Evolutionary conservation across 2,113 vertebrate genomes (phyloP).

Genomic region (Platichthys stellatus): DNA sequence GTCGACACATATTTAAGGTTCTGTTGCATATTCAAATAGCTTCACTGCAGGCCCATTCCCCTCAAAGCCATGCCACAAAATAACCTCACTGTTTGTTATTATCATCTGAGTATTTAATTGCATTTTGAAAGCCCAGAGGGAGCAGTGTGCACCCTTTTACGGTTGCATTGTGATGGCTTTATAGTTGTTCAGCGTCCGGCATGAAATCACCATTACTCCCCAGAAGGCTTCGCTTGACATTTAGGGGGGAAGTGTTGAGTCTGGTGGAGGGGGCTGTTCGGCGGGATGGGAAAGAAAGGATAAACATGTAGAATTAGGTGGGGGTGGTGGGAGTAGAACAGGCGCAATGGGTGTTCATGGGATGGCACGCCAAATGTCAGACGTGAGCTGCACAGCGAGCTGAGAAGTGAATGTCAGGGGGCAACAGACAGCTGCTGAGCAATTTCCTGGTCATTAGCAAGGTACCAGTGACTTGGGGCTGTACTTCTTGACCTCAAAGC

Average conservation of each 20-base stretch:
- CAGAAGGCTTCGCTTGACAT: slow-evolving; percentile 67
- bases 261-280: neutral
- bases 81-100: slow-evolving; percentile 50
- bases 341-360: neutral
- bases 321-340: neutral
- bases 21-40: slow-evolving; percentile 26
- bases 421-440: slow-evolving; percentile 42
- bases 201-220: slow-evolving; percentile 57
- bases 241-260: slow-evolving; percentile 29
- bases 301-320: slow-evolving; percentile 12
- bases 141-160: slow-evolving; percentile 39
- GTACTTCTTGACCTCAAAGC: slow-evolving; percentile 10
- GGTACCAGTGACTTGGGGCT: slow-evolving; percentile 22
- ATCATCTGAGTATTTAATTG: slow-evolving; percentile 65
- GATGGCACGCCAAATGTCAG: slow-evolving; percentile 59
- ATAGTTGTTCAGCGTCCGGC: slow-evolving; percentile 53
- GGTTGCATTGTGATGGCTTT: slow-evolving; percentile 33
- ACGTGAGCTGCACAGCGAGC: slow-evolving; percentile 18
- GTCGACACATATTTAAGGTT: neutral
- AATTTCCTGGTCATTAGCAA: slow-evolving; percentile 44
- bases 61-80: slow-evolving; percentile 35
- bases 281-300: slow-evolving; percentile 3
- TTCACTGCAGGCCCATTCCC: slow-evolving; percentile 11
- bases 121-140: slow-evolving; percentile 40
- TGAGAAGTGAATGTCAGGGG: slow-evolving; percentile 47